A percentile compares a stretch with the other conserved stretches of the same genome.
Conservation (phyloP, 2,888 invertebrate genomes). For the Megaustenia siamemsis region DNA sequence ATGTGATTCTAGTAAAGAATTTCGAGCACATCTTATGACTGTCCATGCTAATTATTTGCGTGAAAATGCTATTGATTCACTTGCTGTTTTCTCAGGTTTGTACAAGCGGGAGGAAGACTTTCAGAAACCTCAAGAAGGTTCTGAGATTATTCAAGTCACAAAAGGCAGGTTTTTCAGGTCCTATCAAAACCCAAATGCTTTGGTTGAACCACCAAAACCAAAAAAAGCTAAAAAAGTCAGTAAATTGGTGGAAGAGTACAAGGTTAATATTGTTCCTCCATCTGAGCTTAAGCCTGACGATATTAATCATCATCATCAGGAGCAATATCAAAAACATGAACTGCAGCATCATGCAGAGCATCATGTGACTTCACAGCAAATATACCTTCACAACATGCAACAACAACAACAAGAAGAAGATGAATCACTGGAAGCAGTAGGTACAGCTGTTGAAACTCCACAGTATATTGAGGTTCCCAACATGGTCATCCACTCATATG, state of each 20-base stretch:
- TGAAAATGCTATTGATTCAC: conserved; percentile 62
- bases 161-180: conserved; percentile 61
- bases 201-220: conserved; percentile 37
- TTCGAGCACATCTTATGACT: conserved; percentile 85
- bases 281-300: conserved; percentile 35
- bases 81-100: conserved; percentile 71
- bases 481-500: conserved; percentile 49
- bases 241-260: conserved; percentile 42
- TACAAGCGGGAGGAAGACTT: conserved; percentile 70
- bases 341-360: conserved; percentile 20
- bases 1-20: conserved; percentile 86
- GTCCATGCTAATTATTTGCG: conserved; percentile 81
- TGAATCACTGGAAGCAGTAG: neutral
- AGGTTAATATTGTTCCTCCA: conserved; percentile 41
- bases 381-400: neutral
- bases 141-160: conserved; percentile 68
- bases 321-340: neutral
- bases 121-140: conserved; percentile 69
- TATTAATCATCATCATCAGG: neutral
- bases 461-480: conserved; percentile 48
- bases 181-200: conserved; percentile 55
- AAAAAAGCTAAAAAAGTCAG: conserved; percentile 39
- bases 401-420: conserved; percentile 3
- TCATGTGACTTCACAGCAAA: neutral
- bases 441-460: conserved; percentile 9